Conservation (phyloP, 2,888 invertebrate genomes). For the Trichacis sp. region DNA sequence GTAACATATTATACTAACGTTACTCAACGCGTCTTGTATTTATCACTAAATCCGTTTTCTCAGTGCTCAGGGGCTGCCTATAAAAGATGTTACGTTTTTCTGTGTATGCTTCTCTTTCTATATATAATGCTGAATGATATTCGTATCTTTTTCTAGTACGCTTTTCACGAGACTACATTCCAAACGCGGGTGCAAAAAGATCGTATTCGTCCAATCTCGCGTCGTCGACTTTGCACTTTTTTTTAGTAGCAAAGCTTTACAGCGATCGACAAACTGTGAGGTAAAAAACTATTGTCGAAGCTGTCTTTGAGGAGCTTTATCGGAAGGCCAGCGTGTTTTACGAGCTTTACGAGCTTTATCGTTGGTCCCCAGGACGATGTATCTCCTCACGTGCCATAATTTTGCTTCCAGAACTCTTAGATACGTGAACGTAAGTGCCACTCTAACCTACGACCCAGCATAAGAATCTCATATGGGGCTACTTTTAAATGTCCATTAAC, state of each 20-base stretch:
- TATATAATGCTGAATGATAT: too few species aligned
- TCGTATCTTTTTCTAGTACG: too few species aligned
- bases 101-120: too few species aligned
- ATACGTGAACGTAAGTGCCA: constrained; percentile 21
- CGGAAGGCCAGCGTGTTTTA: constrained; percentile 29
- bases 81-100: too few species aligned
- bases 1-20: too few species aligned
- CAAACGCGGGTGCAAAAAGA: too few species aligned
- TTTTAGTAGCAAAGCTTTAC: too few species aligned
- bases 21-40: too few species aligned
- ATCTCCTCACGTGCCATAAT: constrained; percentile 32
- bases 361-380: constrained; percentile 17
- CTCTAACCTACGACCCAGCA: constrained; percentile 17
- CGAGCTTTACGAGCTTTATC: constrained; percentile 39
- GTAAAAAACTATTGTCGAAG: constrained; percentile 7
- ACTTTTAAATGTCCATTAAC: constrained; percentile 17
- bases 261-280: background rate
- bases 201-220: too few species aligned
- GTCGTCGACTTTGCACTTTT: background rate
- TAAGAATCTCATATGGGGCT: constrained; percentile 12
- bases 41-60: too few species aligned
- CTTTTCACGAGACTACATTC: too few species aligned
- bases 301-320: constrained; percentile 18
- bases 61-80: too few species aligned
- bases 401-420: constrained; percentile 24